Base-by-base conservation (phyloP, 1,140 invertebrate species). In the Drosophila guanche region DNA sequence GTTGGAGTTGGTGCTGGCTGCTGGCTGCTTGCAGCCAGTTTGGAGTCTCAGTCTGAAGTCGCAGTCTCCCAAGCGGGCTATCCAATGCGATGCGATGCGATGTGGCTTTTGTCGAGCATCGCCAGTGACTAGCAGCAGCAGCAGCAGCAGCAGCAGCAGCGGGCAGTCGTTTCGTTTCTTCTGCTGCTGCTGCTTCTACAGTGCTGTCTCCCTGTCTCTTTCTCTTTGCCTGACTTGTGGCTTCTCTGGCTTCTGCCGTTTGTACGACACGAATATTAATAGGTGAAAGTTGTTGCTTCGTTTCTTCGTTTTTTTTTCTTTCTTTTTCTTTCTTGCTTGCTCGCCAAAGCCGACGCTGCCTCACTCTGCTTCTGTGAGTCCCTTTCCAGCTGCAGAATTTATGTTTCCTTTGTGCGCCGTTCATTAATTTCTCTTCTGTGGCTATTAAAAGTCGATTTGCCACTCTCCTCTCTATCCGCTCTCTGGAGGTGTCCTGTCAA, bases 201-300 rank as follows among this genome's bases (percentile, higher is more conserved):
- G 16, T 29, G 62, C 33, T 16, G 29, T 41, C 46, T 43, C n/a
- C 22, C 41, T 63, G 29, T 46, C 43, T 47, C 53, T 58, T 8
- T 45, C 40, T 54, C 4, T 48, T n/a, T 20, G 12, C 29, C 27
- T 45, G 16, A 46, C 70, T 54, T 68, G 16, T 61, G 37, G 62
- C 70, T 60, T 56, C 57, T 80, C 58, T 27, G 25, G 79, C 76
- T 78, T 76, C 75, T 80, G 75, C 61, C 66, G 70, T 51, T 73
- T 58, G 68, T 81, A 74, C 81, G 85, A 84, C 68, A 89, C 89
- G 89, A 90, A 90, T 90, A 90, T 90, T 90, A 90, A 90, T 90
- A 90, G 89, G 89, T 90, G 89, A 90, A 90, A 90, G 89, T 90
- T 90, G 84, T 90, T 89, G 84, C 78, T 85, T 85, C 77, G 60